Evolutionary conservation across 2,797 vertebrate species (phyloP).

Genomic region (Numenius phaeopus): DNA sequence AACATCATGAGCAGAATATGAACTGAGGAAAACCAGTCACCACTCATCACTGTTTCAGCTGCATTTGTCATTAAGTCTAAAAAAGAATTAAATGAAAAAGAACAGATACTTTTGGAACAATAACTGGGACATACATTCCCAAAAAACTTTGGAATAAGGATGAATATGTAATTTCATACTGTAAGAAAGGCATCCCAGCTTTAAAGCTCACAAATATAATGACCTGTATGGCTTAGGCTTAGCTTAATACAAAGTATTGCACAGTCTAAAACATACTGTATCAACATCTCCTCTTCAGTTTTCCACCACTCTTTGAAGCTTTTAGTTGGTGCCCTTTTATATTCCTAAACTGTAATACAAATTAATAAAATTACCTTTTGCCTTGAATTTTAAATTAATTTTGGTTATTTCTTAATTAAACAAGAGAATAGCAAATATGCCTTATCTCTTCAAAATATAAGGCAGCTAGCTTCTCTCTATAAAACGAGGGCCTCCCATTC

Average conservation of each 20-base stretch:
- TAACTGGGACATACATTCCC: not conserved
- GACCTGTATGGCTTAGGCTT: not conserved
- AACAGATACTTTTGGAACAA: not conserved
- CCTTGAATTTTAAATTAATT: not conserved
- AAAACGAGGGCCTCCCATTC: not conserved
- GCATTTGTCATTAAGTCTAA: not conserved
- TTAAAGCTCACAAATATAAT: not conserved
- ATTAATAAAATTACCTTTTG: not conserved
- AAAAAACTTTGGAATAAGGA: not conserved
- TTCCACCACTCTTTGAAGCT: not conserved
- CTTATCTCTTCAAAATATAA: not conserved
- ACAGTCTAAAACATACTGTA: not conserved
- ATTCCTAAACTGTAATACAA: not conserved
- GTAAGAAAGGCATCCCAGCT: not conserved
- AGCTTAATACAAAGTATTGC: not conserved
- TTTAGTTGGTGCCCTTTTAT: not conserved
- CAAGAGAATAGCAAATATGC: not conserved
- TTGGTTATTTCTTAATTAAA: not conserved
- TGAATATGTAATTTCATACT: not conserved
- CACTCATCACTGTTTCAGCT: not conserved
- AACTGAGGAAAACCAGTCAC: not conserved
- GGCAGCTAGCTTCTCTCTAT: not conserved
- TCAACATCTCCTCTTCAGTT: not conserved
- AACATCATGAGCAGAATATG: not conserved
- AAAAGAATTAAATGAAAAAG: not conserved